A percentile compares a stretch with the other conserved stretches of the same genome.
Evolutionary conservation across 2,888 invertebrate species (phyloP).

Genomic region (Trimorus sp.): DNA sequence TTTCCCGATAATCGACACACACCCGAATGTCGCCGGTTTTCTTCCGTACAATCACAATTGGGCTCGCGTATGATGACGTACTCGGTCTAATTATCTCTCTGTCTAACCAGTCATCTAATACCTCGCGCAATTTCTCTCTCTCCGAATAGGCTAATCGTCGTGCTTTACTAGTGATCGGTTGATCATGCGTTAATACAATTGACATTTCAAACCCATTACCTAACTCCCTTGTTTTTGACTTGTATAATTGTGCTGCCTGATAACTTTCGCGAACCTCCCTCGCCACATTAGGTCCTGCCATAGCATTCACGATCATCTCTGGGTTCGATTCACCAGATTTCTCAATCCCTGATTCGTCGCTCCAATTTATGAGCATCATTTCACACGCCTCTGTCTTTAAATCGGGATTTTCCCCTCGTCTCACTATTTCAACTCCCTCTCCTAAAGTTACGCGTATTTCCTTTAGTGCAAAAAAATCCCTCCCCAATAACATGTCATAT

Average conservation of each 20-base stretch:
- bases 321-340: too few species aligned
- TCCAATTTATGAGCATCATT: too few species aligned
- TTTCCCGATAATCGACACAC: constrained; percentile 70
- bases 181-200: background rate
- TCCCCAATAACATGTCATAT: background rate
- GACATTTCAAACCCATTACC: constrained; percentile 5
- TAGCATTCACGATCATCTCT: background rate
- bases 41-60: constrained; percentile 4
- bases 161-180: constrained; percentile 2
- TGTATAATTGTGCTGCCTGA: background rate
- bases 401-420: too few species aligned
- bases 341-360: too few species aligned
- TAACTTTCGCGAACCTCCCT: background rate
- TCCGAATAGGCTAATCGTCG: constrained; percentile 7
- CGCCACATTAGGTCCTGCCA: background rate
- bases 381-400: too few species aligned
- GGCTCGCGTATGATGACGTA: constrained; percentile 11
- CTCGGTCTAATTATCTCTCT: background rate
- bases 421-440: background rate
- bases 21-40: constrained; percentile 8
- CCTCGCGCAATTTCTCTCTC: background rate
- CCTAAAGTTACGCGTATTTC: background rate
- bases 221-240: background rate
- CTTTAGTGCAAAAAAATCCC: background rate
- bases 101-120: constrained; percentile 12